Percentiles rank a stretch among this genome's conserved stretches.
phyloP scores from a whole-genome alignment of 2,113 vertebrate genomes.

The Sinocyclocheilus anshuiensis region DNA sequence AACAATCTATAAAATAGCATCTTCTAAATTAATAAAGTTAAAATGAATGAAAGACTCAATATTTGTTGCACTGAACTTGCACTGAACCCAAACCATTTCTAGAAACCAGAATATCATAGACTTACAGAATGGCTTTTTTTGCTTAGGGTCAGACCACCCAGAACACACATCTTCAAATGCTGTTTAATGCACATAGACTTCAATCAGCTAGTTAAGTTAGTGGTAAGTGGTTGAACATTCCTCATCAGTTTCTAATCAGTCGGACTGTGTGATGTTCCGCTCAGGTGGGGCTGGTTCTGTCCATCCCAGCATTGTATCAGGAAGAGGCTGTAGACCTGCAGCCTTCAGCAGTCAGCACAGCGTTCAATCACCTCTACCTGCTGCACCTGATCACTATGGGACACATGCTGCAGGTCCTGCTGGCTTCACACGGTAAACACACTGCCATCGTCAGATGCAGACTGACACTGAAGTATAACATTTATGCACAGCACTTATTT shows the following conservation, averaged over 20 bases:
- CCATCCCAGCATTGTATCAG: slow-evolving; percentile 91
- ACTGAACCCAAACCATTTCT: too few species aligned
- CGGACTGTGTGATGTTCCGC: background rate
- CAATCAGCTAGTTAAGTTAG: background rate
- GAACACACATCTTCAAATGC: too few species aligned
- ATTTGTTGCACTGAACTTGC: too few species aligned
- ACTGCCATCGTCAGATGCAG: too few species aligned
- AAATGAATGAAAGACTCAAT: too few species aligned
- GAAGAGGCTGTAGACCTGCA: slow-evolving; percentile 89
- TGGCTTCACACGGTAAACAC: slow-evolving; percentile 76
- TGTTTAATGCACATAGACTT: too few species aligned
- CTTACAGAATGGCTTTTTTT: too few species aligned
- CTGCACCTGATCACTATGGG: slow-evolving; percentile 93
- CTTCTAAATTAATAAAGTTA: too few species aligned
- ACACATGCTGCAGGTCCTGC: slow-evolving; percentile 87
- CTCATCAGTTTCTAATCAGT: too few species aligned
- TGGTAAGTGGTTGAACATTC: background rate
- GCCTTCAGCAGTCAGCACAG: slow-evolving; percentile 87
- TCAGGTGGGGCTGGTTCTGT: slow-evolving; percentile 89
- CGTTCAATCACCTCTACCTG: slow-evolving; percentile 92
- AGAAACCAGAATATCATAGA: too few species aligned
- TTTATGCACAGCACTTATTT: background rate
- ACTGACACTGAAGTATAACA: background rate
- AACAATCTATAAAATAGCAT: too few species aligned
- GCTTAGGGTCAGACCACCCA: too few species aligned